Base-by-base conservation (phyloP, 2,797 vertebrate genomes). In the Manis pentadactyla region DNA sequence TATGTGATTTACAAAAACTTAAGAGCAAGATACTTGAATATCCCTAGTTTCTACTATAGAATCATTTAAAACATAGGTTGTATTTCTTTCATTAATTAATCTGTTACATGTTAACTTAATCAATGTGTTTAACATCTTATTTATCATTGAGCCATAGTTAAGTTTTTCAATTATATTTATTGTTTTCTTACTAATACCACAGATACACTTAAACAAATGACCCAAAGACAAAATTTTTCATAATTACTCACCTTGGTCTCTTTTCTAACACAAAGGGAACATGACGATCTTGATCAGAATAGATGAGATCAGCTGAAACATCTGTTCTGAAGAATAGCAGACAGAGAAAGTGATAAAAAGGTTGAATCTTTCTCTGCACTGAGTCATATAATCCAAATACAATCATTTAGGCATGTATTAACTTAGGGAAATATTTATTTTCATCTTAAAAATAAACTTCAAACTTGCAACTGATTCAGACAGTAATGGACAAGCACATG, bases 261-360 rank as follows among this genome's bases (percentile, higher is more conserved):
- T 71, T 19, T 31, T 37, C n/a, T 27, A n/a, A 46, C 31, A 9
- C 2, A 17, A 34, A 87, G 61, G 49, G 2, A n/a, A 23, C 15
- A 3, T 6, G 18, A 31, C 12, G 14, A 6, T 18, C 13, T 19
- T 21, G 21, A 18, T 21, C 15, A 4, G 0, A 27, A 9, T 2
- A 15, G 23, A 37, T 31, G 14, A 8, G 27, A 23, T 39, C 64
- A 6, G 53, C 29, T 18, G 2, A 12, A 7, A 14, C 1, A 10
- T 15, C 31, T 9, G 1, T 61, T 55, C 75, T 39, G 18, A 81
- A 61, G 46, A 79, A 23, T 5, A 19, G 8, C 39, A 42, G 66
- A 74, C 31, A 61, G 29, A 78, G 68, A 14, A 66, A 21, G 17
- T 11, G 29, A 64, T 42, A 25, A 63, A 63, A 71, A 55, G 6